A percentile compares a stretch with the other conserved stretches of the same genome.
These are phyloP conservation scores for Gambusia holbrooki DNA, from an alignment of 2,113 vertebrate species.

Conservation along the genomic window DNA sequence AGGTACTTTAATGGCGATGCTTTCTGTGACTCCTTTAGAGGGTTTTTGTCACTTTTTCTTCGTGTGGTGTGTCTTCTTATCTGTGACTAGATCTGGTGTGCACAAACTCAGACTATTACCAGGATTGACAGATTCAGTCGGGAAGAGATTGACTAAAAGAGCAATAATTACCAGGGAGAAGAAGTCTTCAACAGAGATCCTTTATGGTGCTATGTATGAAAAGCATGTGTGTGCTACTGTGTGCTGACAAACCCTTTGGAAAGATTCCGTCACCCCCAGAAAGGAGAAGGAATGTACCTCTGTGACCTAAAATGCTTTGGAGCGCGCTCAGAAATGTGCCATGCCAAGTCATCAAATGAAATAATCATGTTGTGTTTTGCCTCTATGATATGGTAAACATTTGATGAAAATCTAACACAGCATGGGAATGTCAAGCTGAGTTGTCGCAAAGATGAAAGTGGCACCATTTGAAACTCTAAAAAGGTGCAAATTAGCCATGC, in stretches of 20 bases:
- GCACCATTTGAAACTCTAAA: constrained; percentile 19
- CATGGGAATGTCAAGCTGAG: constrained; percentile 31
- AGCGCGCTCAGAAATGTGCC: constrained; percentile 30
- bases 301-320: constrained; percentile 36
- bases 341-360: constrained; percentile 50
- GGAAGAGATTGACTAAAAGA: constrained; percentile 69
- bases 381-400: constrained; percentile 40
- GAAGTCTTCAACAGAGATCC: constrained; percentile 60
- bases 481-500: constrained; percentile 54
- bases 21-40: constrained; percentile 49
- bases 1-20: constrained; percentile 58
- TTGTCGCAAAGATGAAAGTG: constrained; percentile 43
- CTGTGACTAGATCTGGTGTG: constrained; percentile 60
- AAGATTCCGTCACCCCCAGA: constrained; percentile 40
- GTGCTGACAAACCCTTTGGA: constrained; percentile 51
- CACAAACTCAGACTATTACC: constrained; percentile 48
- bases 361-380: constrained; percentile 48
- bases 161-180: constrained; percentile 82
- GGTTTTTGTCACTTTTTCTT: constrained; percentile 7
- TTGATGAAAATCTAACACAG: constrained; percentile 38
- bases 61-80: constrained; percentile 49
- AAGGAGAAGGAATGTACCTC: constrained; percentile 48
- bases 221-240: constrained; percentile 43
- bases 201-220: constrained; percentile 78
- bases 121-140: constrained; percentile 46